Evolutionary conservation across 2,113 vertebrate species (phyloP).

Genomic region (Pygoscelis adeliae): DNA sequence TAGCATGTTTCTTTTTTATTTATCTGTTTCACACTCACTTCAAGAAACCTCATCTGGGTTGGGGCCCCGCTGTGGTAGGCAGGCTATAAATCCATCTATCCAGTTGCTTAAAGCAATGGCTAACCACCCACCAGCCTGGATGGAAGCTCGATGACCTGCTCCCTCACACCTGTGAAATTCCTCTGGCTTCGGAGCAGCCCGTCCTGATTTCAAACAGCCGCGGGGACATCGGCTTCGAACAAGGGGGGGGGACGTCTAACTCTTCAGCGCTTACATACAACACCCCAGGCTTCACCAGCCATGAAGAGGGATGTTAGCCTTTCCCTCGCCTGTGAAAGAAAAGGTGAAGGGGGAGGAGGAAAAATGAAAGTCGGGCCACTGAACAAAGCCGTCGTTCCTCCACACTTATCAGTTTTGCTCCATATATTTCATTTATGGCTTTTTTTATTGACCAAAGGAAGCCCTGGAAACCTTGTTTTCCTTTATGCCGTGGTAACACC

Average conservation of each 20-base stretch:
- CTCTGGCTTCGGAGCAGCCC: not conserved
- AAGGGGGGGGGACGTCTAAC: not conserved
- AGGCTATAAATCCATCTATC: not conserved
- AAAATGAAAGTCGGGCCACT: not conserved
- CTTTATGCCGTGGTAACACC: not conserved
- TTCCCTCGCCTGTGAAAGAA: not conserved
- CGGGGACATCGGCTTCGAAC: not conserved
- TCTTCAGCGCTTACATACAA: not conserved
- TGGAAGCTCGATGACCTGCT: not conserved
- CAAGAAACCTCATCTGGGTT: not conserved
- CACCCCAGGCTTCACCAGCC: not conserved
- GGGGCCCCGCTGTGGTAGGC: not conserved
- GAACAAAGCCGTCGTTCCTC: not conserved
- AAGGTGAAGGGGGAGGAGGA: not conserved
- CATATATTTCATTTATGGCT: slow-evolving; percentile 22
- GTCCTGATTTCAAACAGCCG: not conserved
- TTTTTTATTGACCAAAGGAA: slow-evolving; percentile 27
- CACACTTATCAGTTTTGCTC: not conserved
- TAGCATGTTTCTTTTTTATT: not conserved
- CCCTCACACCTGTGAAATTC: not conserved
- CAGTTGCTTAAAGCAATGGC: not conserved
- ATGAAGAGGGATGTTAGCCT: not conserved
- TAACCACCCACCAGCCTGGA: not conserved
- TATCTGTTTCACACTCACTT: not conserved
- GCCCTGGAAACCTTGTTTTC: slow-evolving; percentile 22